Conservation (phyloP, 2,888 invertebrate genomes). For the Nephrotoma appendiculata region DNA sequence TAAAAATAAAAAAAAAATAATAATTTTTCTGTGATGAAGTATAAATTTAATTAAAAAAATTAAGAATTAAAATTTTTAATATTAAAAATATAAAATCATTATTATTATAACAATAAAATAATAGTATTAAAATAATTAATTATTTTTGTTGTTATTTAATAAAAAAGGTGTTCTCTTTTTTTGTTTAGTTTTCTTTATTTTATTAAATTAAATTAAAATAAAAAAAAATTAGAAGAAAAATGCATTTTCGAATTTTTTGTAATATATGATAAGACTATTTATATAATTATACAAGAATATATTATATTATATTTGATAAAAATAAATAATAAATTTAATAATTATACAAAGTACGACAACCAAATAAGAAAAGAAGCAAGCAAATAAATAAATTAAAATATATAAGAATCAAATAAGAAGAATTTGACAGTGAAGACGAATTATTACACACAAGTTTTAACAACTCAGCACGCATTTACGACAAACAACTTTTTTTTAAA, state of each 20-base stretch:
- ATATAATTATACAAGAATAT: neutral
- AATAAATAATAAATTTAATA: neutral
- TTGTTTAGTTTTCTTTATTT: neutral
- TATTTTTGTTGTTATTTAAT: neutral
- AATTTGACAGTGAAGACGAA: neutral
- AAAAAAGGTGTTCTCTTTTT: constrained; percentile 1
- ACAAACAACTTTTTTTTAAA: neutral
- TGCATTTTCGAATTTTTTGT: constrained; percentile 4
- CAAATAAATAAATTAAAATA: neutral
- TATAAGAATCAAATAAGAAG: neutral
- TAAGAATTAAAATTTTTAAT: neutral
- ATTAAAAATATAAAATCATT: neutral
- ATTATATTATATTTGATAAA: neutral
- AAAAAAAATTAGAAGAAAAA: neutral
- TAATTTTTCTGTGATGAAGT: constrained; percentile 2
- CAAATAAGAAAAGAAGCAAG: neutral
- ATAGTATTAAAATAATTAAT: neutral
- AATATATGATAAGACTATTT: neutral
- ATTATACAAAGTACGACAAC: neutral
- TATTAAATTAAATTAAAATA: neutral
- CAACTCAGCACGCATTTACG: constrained; percentile 4
- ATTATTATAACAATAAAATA: constrained; percentile 1
- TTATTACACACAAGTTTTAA: constrained; percentile 1
- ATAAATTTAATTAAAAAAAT: neutral
- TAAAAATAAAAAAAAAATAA: constrained; percentile 4